Evolutionary conservation across 30 jellyfish, hydroid and myxozoan species (phyloP).

Genomic region (Catostylus mosaicus): DNA sequence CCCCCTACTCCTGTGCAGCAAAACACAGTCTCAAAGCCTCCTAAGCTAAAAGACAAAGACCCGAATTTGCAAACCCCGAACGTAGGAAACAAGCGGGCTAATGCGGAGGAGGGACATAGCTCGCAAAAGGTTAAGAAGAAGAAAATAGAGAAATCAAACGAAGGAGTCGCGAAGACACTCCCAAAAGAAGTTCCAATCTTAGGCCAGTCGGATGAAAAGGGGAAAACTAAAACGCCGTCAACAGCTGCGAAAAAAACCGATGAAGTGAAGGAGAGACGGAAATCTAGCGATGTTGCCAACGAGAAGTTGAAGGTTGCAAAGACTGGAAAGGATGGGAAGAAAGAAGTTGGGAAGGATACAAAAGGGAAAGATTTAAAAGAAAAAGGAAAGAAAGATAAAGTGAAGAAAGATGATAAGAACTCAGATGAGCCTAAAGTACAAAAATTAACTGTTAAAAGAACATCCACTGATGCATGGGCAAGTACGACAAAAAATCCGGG

Average conservation of each 20-base stretch:
- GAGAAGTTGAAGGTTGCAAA: slow-evolving; percentile 37
- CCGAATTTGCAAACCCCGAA: slow-evolving; percentile 30
- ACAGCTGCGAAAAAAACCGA: slow-evolving; percentile 41
- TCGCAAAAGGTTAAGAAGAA: slow-evolving; percentile 83
- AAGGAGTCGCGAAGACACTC: slow-evolving; percentile 32
- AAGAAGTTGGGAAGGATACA: slow-evolving; percentile 36
- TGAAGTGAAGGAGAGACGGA: slow-evolving; percentile 74
- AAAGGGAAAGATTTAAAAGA: slow-evolving; percentile 65
- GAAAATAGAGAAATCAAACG: slow-evolving; percentile 60
- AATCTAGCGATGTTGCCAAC: slow-evolving; percentile 56
- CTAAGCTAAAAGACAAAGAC: slow-evolving; percentile 66
- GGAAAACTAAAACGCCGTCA: slow-evolving; percentile 31
- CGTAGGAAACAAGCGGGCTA: slow-evolving; percentile 54
- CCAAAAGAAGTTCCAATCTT: slow-evolving; percentile 80
- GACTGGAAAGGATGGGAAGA: slow-evolving; percentile 32
- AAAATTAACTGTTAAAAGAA: slow-evolving; percentile 78
- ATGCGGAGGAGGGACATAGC: slow-evolving; percentile 54
- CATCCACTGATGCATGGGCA: slow-evolving; percentile 91
- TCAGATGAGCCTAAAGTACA: slow-evolving; percentile 83
- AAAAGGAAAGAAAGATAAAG: slow-evolving; percentile 72
- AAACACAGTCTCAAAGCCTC: slow-evolving; percentile 41
- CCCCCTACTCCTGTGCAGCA: slow-evolving; percentile 63
- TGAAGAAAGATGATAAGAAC: slow-evolving; percentile 66
- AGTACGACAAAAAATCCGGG: slow-evolving; percentile 52
- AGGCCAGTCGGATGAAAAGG: slow-evolving; percentile 71